Evolutionary conservation across 2,797 vertebrate species (phyloP), one percentile per base, ranked within the genome.

Genomic region (Periparus ater): DNA sequence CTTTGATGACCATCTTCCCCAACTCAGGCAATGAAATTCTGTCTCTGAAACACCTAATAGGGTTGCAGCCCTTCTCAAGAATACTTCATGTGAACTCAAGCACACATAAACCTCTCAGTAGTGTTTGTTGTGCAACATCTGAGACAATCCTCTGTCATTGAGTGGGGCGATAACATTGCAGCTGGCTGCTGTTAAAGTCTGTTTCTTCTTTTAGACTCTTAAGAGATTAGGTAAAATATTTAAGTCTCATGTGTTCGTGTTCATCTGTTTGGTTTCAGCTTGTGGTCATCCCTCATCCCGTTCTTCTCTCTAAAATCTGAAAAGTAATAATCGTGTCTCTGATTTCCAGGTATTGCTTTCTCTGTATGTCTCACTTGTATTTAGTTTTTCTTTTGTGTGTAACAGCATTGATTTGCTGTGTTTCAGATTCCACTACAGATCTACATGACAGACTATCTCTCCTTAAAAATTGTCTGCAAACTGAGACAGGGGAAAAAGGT

Each of bases 151-250:
- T 27, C 3, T 62, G 74, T 40, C 16, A 26, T 16, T 72, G 23
- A 18, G 36, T 13, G 7, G 29, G 13, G 16, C 4, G 47, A 57
- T 21, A 29, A 15, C 0, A 0, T 60, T 61, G 36, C 25, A 71
- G 32, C 2, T 84, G 27, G 23, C 44, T 54, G 17, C 22, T 72
- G 20, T n/a, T 66, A 14, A 76, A 57, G 11, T 23, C 19, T 48
- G 17, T n/a, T 78, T 44, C 45, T 55, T 87, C 36, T 89, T 67
- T 60, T 54, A 78, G 32, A 23, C 13, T 34, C 45, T 89, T 63
- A 81, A n/a, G 15, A n/a, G 32, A 20, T 30, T 45, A 72, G 71
- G 17, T 34, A 48, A 74, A 80, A 75, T 26, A 5, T 45, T 65
- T 45, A 72, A 61, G 30, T 26, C 7, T 42, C 8, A 27, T 61